Percentiles rank a stretch among this genome's conserved stretches.
phyloP scores from a whole-genome alignment of 2,113 vertebrate species.

The Perccottus glenii region DNA sequence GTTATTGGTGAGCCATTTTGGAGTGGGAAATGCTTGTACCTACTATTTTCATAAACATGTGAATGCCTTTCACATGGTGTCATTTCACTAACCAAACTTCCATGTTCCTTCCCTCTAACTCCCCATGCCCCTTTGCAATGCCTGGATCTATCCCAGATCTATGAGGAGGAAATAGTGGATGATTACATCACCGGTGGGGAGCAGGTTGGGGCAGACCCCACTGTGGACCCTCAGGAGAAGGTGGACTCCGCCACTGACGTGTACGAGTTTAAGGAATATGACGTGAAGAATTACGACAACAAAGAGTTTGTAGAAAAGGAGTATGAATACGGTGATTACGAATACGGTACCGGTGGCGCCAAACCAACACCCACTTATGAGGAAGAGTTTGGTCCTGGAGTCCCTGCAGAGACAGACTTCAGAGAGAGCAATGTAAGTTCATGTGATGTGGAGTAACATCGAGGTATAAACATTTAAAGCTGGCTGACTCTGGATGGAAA shows the following conservation, averaged over 20 bases:
- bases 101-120: slow-evolving; percentile 23
- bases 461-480: neutral
- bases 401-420: slow-evolving; percentile 91
- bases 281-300: slow-evolving; percentile 80
- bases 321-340: slow-evolving; percentile 83
- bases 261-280: slow-evolving; percentile 87
- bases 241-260: slow-evolving; percentile 77
- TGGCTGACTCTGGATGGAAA: neutral
- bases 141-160: slow-evolving; percentile 73
- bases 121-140: slow-evolving; percentile 1
- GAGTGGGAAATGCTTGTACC: neutral
- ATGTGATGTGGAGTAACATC: neutral
- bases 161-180: slow-evolving; percentile 89
- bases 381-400: slow-evolving; percentile 92
- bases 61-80: slow-evolving; percentile 43
- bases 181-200: slow-evolving; percentile 96
- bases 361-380: slow-evolving; percentile 81
- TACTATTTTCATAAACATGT: slow-evolving; percentile 34
- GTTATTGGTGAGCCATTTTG: slow-evolving; percentile 6
- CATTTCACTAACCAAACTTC: slow-evolving; percentile 42
- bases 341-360: slow-evolving; percentile 85
- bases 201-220: slow-evolving; percentile 85
- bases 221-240: slow-evolving; percentile 62
- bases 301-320: slow-evolving; percentile 77
- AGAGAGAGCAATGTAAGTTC: slow-evolving; percentile 92